Conservation (phyloP, 2,113 vertebrate genomes). For the Neolamprologus toae region DNA sequence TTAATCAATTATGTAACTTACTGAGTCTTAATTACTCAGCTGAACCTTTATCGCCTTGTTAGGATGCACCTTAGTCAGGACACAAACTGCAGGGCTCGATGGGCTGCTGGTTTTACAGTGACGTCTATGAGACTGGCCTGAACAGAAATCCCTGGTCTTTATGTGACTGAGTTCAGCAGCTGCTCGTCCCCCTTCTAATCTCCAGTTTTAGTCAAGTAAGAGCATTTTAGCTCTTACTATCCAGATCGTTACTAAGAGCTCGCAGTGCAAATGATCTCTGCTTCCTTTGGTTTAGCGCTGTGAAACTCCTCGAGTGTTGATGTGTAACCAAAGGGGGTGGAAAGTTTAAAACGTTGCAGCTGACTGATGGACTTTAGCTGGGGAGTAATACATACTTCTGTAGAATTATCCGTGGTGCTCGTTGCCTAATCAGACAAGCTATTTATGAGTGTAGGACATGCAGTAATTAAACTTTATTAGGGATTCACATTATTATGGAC, state of each 20-base stretch:
- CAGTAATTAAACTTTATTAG: background rate
- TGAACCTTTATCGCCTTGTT: background rate
- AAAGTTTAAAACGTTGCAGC: background rate
- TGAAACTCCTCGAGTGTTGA: conserved; percentile 37
- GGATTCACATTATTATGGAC: background rate
- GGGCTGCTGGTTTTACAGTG: background rate
- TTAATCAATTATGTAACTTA: background rate
- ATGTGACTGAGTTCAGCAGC: conserved; percentile 17
- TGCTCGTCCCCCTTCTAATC: background rate
- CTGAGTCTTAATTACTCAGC: background rate
- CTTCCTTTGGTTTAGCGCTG: background rate
- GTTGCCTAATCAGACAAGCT: background rate
- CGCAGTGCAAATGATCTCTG: background rate
- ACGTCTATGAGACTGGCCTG: background rate
- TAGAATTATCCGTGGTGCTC: background rate
- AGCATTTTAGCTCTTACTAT: background rate
- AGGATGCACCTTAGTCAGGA: background rate
- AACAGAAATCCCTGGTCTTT: background rate
- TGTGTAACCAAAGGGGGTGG: conserved; percentile 2
- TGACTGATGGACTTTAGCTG: conserved; percentile 21
- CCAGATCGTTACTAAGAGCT: background rate
- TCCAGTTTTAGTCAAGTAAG: background rate
- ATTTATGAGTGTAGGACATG: background rate
- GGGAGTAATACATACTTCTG: background rate
- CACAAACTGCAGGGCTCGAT: background rate